phyloP scores from a whole-genome alignment of 2,797 vertebrate species.

The Nasua narica region DNA sequence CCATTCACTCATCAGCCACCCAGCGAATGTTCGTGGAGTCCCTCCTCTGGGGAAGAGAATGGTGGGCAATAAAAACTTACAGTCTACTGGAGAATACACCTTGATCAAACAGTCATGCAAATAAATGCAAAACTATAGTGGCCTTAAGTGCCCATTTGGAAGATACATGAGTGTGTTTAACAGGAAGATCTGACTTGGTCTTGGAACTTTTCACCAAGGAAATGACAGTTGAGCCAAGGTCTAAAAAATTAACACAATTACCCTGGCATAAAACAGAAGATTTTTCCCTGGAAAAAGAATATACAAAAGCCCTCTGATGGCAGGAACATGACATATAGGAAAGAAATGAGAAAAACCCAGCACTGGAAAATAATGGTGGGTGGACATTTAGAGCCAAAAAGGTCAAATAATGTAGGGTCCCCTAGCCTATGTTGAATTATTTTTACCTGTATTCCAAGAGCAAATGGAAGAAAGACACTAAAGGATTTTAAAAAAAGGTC shows the following conservation, averaged over 20 bases:
- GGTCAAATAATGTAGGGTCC: neutral
- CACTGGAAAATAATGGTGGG: neutral
- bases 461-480: neutral
- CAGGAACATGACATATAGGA: neutral
- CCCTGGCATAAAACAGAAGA: neutral
- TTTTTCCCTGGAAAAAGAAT: neutral
- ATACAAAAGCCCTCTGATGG: neutral
- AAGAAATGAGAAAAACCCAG: neutral
- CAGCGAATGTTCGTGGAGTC: neutral
- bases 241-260: slow-evolving; percentile 9
- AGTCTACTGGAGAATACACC: neutral
- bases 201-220: neutral
- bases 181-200: neutral
- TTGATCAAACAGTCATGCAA: neutral
- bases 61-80: neutral
- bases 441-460: neutral
- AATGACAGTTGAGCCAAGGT: neutral
- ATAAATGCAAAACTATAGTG: neutral
- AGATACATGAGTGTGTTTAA: neutral
- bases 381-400: neutral
- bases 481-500: neutral
- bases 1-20: neutral
- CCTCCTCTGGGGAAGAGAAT: neutral
- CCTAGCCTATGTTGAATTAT: neutral
- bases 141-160: neutral